phyloP scores from a whole-genome alignment of 2,797 vertebrate genomes.

The Mallotus villosus region DNA sequence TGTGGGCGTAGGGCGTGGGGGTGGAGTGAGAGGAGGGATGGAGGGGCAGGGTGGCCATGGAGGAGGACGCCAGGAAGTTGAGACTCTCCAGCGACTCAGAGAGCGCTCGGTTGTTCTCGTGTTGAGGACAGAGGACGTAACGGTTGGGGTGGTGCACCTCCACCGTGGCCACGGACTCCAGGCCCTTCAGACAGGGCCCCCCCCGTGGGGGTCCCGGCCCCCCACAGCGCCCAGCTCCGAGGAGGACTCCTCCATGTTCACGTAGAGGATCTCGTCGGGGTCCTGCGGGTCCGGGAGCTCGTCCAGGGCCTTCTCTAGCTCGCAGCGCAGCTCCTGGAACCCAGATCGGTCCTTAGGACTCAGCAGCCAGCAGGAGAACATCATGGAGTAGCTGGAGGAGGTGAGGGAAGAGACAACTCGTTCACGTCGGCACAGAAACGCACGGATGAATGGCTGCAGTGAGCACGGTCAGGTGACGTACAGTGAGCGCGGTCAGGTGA shows the following conservation, averaged over 20 bases:
- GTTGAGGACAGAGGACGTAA: slow-evolving; percentile 88
- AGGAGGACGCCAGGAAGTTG: slow-evolving; percentile 64
- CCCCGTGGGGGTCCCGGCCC: slow-evolving; percentile 68
- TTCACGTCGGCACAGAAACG: not conserved
- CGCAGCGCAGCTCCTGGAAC: slow-evolving; percentile 79
- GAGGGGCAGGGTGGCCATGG: slow-evolving; percentile 52
- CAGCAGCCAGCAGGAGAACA: slow-evolving; percentile 89
- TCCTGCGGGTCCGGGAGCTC: slow-evolving; percentile 83
- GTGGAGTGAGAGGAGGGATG: slow-evolving; percentile 63
- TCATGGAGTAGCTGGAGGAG: slow-evolving; percentile 81
- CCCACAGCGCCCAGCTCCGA: slow-evolving; percentile 82
- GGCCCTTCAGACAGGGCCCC: slow-evolving; percentile 68
- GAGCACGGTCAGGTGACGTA: not conserved
- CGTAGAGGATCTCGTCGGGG: slow-evolving; percentile 88
- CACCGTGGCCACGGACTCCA: slow-evolving; percentile 75
- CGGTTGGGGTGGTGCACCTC: slow-evolving; percentile 83
- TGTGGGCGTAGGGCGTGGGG: slow-evolving; percentile 51
- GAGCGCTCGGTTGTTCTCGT: slow-evolving; percentile 71
- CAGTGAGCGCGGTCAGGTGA: not conserved
- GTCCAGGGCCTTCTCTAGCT: slow-evolving; percentile 84
- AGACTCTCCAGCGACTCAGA: slow-evolving; percentile 77
- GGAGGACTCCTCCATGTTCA: slow-evolving; percentile 88
- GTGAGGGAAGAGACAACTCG: not conserved
- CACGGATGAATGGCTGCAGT: not conserved
- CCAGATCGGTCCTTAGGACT: slow-evolving; percentile 85